These are phyloP conservation scores for Sarcophaga variegata DNA, from an alignment of 2,888 invertebrate species.

Conservation along the genomic window DNA sequence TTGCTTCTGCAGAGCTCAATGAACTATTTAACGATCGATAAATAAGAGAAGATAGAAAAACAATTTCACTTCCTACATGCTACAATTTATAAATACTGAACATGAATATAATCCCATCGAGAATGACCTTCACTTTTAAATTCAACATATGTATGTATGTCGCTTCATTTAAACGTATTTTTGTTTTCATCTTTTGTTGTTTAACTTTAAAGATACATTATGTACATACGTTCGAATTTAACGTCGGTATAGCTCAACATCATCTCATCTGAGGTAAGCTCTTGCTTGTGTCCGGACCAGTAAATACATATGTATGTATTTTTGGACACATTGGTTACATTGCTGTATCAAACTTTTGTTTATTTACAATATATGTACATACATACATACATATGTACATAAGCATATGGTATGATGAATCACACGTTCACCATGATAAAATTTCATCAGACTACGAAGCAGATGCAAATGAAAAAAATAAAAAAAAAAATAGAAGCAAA, in stretches of 20 bases:
- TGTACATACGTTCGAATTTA: background rate
- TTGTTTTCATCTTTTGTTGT: conserved; percentile 6
- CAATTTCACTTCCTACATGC: conserved; percentile 3
- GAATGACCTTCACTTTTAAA: conserved; percentile 23
- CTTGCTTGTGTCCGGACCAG: background rate
- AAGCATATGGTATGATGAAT: background rate
- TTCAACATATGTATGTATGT: background rate
- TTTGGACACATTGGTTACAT: no score
- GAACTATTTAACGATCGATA: background rate
- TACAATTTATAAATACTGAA: background rate
- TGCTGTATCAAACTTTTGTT: background rate
- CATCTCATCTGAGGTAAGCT: background rate
- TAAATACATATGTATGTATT: background rate
- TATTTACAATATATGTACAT: background rate
- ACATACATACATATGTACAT: background rate
- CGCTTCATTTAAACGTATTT: background rate
- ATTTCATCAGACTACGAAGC: no score
- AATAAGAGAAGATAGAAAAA: no score
- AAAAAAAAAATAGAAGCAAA: background rate
- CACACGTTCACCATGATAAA: background rate
- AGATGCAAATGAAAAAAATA: no score
- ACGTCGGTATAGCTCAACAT: conserved; percentile 9
- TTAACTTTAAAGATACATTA: background rate
- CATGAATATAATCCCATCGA: conserved; percentile 2
- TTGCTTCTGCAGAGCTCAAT: background rate